Evolutionary conservation across 2,888 invertebrate species (phyloP), one percentile per base, ranked within the genome.

Genomic region (Nephrocerus scutellatus): DNA sequence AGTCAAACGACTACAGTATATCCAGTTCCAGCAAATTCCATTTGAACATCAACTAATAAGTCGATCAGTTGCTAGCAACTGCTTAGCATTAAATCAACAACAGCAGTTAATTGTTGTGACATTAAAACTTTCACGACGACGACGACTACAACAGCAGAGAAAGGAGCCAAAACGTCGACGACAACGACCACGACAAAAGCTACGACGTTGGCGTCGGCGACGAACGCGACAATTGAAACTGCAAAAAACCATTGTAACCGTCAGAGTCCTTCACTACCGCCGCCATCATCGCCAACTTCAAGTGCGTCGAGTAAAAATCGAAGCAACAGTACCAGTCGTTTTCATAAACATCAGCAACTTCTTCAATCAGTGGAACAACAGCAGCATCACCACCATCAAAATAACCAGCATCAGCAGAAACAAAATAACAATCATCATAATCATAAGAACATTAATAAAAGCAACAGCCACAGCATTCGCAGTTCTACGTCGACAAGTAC

Each of bases 401-500:
- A 44, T 46, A 45, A 36, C 38, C 41, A 35, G 43, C 44, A 43
- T 41, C 43, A 49, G 48, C 46, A 47, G 49, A 45, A 60, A 58
- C 38, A 39, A 39, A 35, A 36, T 30, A 44, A 28, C 9, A 25
- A 30, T 18, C 19, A 44, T 23, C 40, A 16, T 31, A 46, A 46
- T 41, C 31, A 43, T 38, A 46, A 43, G 41, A 44, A 34, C 46
- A 63, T 62, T 48, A 65, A 61, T 54, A 60, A 60, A 47, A 64
- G 66, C 60, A 61, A 60, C 49, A 63, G 64, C 53, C 63, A 62
- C 52, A 64, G 64, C 53, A 66, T 65, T 57, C 63, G 66, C 56
- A 67, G 66, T 59, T 66, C 66, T 56, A 64, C 66, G 63, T 66
- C 67, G 56, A 65, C 65, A 53, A 67, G 66, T 60, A 67, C 66